phyloP scores from a whole-genome alignment of 2,113 vertebrate species.

The Urocynchramus pylzowi region DNA sequence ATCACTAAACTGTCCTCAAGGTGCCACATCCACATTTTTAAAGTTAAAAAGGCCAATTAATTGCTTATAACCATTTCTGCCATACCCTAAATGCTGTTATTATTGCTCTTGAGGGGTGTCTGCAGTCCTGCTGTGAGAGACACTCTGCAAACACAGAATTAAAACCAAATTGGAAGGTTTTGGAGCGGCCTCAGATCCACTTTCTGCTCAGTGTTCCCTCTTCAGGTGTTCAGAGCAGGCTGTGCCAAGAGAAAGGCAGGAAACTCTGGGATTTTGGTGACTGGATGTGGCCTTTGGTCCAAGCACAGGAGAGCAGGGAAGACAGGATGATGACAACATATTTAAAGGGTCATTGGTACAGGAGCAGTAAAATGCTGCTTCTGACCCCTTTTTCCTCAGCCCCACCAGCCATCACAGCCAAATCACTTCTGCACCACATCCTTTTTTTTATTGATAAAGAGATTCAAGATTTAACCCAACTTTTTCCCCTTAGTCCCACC shows the following conservation, averaged over 20 bases:
- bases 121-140: neutral
- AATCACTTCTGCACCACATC: neutral
- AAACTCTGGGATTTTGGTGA: neutral
- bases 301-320: neutral
- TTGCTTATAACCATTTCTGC: neutral
- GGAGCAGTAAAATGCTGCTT: neutral
- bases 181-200: neutral
- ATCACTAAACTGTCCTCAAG: neutral
- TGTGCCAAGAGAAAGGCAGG: neutral
- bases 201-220: neutral
- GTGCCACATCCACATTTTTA: neutral
- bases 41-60: neutral
- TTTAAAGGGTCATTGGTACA: fast-evolving
- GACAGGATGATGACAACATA: neutral
- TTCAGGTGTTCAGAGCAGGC: neutral
- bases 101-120: neutral
- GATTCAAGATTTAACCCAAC: neutral
- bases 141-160: neutral
- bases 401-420: neutral
- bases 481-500: neutral
- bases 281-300: neutral
- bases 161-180: neutral
- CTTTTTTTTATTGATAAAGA: neutral
- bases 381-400: neutral
- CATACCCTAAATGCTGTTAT: fast-evolving